Conservation (phyloP, 2,888 invertebrate genomes). For the Lathronympha strigana region DNA sequence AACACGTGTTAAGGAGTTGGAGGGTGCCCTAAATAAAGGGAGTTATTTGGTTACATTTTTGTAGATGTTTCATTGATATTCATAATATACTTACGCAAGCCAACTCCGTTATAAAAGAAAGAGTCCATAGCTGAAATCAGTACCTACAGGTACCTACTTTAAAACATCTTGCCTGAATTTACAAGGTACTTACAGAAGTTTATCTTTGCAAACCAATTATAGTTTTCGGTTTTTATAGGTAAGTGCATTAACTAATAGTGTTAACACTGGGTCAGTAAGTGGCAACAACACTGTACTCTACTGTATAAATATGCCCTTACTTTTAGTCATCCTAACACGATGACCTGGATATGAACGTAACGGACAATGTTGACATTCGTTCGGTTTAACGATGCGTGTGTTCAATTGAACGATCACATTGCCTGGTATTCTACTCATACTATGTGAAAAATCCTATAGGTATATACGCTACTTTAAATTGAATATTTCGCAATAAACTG, state of each 20-base stretch:
- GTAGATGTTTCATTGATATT: neutral
- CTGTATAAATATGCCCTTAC: neutral
- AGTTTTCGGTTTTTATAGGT: too few species aligned
- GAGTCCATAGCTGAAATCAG: too few species aligned
- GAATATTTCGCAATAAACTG: neutral
- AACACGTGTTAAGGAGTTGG: slow-evolving; percentile 10
- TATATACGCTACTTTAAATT: neutral
- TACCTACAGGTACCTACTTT: too few species aligned
- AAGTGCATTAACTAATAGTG: too few species aligned
- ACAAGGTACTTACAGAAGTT: too few species aligned
- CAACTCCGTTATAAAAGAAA: too few species aligned
- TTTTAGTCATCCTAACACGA: slow-evolving; percentile 3
- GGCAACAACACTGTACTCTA: too few species aligned
- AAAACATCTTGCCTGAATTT: too few species aligned
- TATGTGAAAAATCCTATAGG: neutral
- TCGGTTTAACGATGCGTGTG: neutral
- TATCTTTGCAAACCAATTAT: too few species aligned
- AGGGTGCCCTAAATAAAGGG: neutral
- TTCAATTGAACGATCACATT: neutral
- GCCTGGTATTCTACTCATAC: neutral
- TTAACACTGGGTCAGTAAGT: too few species aligned
- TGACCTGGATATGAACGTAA: slow-evolving; percentile 5
- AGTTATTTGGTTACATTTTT: neutral
- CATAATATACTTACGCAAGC: neutral
- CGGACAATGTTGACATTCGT: slow-evolving; percentile 9